Conservation (phyloP, 2,797 vertebrate species). For the Lepilemur septentrionalis region DNA sequence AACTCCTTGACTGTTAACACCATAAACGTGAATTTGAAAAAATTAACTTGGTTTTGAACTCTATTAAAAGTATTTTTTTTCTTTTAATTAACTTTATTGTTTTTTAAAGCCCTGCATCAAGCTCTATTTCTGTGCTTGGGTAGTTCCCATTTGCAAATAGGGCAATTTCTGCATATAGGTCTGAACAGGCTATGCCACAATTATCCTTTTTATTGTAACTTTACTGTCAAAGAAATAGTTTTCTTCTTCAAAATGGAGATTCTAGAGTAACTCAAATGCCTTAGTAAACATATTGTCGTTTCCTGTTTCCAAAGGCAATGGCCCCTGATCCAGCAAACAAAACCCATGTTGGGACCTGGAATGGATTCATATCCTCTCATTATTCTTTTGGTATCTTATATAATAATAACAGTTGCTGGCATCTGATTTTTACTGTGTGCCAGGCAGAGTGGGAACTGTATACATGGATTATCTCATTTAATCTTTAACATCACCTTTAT, state of each 20-base stretch:
- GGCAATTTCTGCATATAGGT: conserved; percentile 61
- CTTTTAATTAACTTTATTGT: conserved; percentile 80
- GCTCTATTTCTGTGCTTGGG: conserved; percentile 75
- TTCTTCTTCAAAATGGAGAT: conserved; percentile 63
- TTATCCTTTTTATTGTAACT: conserved; percentile 75
- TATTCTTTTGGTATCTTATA: neutral
- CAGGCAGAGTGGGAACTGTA: neutral
- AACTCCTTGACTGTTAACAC: conserved; percentile 71
- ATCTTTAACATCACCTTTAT: neutral
- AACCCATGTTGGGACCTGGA: neutral
- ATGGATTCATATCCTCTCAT: neutral
- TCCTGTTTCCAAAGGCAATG: neutral
- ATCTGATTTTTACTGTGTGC: neutral
- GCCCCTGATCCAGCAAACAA: neutral
- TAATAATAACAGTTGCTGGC: neutral
- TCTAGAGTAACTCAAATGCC: conserved; percentile 44
- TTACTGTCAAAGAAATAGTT: conserved; percentile 63
- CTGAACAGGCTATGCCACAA: conserved; percentile 66
- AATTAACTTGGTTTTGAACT: conserved; percentile 78
- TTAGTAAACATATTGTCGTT: conserved; percentile 47
- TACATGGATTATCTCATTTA: neutral
- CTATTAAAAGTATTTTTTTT: conserved; percentile 71
- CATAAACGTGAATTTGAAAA: conserved; percentile 62
- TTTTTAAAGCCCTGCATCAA: conserved; percentile 59
- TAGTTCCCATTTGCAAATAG: conserved; percentile 70